Percentiles rank a stretch among this genome's conserved stretches.
phyloP scores from a whole-genome alignment of 2,888 invertebrate genomes.

The Polia nebulosa region DNA sequence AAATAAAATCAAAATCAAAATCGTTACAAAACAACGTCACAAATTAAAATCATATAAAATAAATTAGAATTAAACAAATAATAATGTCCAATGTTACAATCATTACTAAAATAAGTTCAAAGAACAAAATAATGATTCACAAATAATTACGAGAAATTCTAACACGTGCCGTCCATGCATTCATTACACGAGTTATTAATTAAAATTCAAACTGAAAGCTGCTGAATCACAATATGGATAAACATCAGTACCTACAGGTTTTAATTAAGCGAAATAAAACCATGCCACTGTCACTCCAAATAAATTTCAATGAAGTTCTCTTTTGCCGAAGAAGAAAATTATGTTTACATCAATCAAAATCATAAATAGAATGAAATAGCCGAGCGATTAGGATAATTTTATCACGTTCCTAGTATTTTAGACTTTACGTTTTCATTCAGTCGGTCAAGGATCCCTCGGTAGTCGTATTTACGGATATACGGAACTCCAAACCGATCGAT shows the following conservation, averaged over 20 bases:
- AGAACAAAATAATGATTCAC: conserved; percentile 10
- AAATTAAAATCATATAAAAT: too few relatives aligned
- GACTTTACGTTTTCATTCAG: conserved; percentile 64
- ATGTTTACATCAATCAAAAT: conserved; percentile 12
- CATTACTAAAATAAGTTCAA: too few relatives aligned
- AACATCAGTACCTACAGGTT: conserved; percentile 29
- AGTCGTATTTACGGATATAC: conserved; percentile 61
- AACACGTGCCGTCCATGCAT: conserved; percentile 16
- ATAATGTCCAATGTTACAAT: too few relatives aligned
- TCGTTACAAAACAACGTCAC: too few relatives aligned
- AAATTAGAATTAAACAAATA: too few relatives aligned
- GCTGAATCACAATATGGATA: conserved; percentile 33
- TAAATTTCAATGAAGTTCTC: conserved; percentile 12
- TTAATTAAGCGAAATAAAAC: conserved; percentile 51
- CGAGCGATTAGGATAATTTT: conserved; percentile 34
- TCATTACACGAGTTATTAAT: conserved; percentile 45
- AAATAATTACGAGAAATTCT: conserved; percentile 40
- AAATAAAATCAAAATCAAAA: too few relatives aligned
- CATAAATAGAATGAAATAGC: conserved; percentile 13
- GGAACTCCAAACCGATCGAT: conserved; percentile 66
- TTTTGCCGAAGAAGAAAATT: conserved; percentile 12
- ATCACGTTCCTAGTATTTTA: conserved; percentile 41
- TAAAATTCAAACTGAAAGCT: conserved; percentile 40
- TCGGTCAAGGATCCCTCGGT: conserved; percentile 75
- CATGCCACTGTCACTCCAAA: conserved; percentile 36